Evolutionary conservation across 2,888 invertebrate species (phyloP).

Genomic region (Chloromyia formosa): DNA sequence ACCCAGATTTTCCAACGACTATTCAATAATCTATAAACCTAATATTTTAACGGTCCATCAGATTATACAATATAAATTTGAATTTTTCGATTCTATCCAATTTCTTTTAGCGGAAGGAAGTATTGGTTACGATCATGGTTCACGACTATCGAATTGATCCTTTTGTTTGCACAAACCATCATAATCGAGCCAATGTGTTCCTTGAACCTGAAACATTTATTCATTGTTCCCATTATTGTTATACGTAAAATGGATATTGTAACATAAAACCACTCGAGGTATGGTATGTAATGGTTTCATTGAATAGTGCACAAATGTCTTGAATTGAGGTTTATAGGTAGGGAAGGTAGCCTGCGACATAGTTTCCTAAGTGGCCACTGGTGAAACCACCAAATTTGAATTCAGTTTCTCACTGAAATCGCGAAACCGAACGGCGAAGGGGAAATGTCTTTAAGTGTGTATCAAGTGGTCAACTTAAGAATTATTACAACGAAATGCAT

Average conservation of each 20-base stretch:
- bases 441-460: not conserved
- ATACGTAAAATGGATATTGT: slow-evolving; percentile 27
- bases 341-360: not conserved
- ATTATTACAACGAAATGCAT: not conserved
- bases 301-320: slow-evolving; percentile 32
- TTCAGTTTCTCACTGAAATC: slow-evolving; percentile 3
- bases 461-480: slow-evolving; percentile 1
- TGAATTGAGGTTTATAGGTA: not conserved
- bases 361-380: slow-evolving; percentile 33
- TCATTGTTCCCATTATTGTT: slow-evolving; percentile 24
- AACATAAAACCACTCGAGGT: slow-evolving; percentile 40
- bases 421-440: not conserved
- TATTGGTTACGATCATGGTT: slow-evolving; percentile 8
- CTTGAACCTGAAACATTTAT: slow-evolving; percentile 31
- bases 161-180: not conserved
- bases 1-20: too few relatives aligned
- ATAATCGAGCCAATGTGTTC: slow-evolving; percentile 29
- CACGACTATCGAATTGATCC: not conserved
- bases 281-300: not conserved
- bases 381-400: slow-evolving; percentile 33
- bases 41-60: too few relatives aligned
- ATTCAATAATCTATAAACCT: too few relatives aligned
- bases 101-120: slow-evolving; percentile 7
- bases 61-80: too few relatives aligned
- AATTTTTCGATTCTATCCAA: too few relatives aligned